Evolutionary conservation across 2,888 invertebrate genomes (phyloP), one percentile per base, ranked within the genome.

Genomic region (Tetrapedia diversipes): DNA sequence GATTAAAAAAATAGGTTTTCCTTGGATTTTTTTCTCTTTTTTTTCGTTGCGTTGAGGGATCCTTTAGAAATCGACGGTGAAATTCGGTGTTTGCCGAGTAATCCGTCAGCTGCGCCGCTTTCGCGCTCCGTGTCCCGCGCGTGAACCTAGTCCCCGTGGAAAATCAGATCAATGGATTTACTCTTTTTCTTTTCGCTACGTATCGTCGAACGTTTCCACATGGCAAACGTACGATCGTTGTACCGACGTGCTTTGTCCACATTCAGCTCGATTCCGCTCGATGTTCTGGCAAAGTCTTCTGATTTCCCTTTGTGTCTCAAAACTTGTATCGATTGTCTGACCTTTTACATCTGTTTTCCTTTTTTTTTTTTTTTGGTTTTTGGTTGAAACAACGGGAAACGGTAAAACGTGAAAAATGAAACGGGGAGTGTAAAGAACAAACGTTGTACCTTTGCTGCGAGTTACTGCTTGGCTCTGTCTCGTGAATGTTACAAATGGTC

Each of bases 151-250:
- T 53, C 65, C 41, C 70, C 32, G 37, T 43, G 63, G 65, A 79
- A 77, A 79, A 80, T 67, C 60, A 65, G 66, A 73, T 72, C 69
- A 81, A 32, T 69, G 70, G 66, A 83, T 70, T 77, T 75, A 37
- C 47, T 51, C 39, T 45, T 72, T 68, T 56, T 63, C 51, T 59
- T 60, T 53, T 41, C 7, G 2, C 10, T 34, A 27, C n/a, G n/a
- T 34, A 29, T 60, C 29, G 14, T 11, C 37, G 11, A 32, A 14
- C 51, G 47, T 49, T n/a, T 22, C 45, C 29, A 29, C 24, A 8
- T 47, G 45, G 47, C 14, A 27, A n/a, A 56, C 56, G 22, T 16
- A 56, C 14, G 54, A 34, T 34, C 54, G 14, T 61, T 56, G 77
- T n/a, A 69, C 10, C 3, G 14, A 32, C 27, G 37, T 16, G 24